Evolutionary conservation across 2,797 vertebrate genomes (phyloP).

Genomic region (Ctenosaura bakeri): DNA sequence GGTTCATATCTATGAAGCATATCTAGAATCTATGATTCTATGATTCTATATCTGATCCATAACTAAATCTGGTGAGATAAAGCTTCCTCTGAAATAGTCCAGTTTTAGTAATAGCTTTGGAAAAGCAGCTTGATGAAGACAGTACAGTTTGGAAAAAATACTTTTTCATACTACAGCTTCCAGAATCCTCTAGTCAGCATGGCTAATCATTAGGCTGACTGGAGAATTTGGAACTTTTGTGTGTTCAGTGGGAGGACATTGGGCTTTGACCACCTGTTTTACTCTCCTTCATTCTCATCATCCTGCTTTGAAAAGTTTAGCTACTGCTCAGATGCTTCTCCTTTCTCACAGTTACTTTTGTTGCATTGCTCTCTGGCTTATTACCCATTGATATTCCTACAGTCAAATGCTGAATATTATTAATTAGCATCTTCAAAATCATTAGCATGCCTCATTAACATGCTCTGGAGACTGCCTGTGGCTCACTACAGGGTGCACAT

Average conservation of each 20-base stretch:
- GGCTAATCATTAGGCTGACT: too few relatives aligned
- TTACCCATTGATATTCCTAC: background rate
- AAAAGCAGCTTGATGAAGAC: too few relatives aligned
- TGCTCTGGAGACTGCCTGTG: background rate
- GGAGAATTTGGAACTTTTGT: background rate
- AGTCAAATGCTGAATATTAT: slow-evolving; percentile 5
- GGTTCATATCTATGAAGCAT: too few relatives aligned
- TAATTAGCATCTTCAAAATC: slow-evolving; percentile 24
- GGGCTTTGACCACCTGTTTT: background rate
- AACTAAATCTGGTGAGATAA: too few relatives aligned
- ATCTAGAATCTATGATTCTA: too few relatives aligned
- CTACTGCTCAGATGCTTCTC: background rate
- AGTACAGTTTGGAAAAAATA: too few relatives aligned
- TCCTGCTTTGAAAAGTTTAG: background rate
- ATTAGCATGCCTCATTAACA: slow-evolving; percentile 33
- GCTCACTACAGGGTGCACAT: background rate
- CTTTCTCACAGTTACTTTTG: background rate
- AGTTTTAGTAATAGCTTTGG: too few relatives aligned
- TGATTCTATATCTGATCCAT: too few relatives aligned
- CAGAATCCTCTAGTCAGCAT: too few relatives aligned
- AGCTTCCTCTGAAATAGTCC: too few relatives aligned
- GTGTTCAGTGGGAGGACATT: background rate
- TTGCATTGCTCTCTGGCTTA: background rate
- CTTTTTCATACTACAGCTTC: too few relatives aligned
- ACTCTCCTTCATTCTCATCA: background rate